phyloP scores from a whole-genome alignment of 2,888 invertebrate genomes.

The Meloe dianella region DNA sequence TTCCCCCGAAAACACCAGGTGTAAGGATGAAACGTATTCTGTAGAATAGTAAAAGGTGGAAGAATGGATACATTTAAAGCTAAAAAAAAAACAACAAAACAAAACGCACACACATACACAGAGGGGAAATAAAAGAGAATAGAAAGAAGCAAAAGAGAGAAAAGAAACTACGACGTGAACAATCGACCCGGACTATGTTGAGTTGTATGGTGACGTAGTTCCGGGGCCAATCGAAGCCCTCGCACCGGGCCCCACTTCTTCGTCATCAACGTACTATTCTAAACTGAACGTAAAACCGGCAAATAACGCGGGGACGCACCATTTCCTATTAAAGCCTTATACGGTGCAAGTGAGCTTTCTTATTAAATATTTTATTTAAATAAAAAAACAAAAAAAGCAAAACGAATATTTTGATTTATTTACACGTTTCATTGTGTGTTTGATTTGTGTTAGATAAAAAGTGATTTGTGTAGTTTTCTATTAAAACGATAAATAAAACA shows the following conservation, averaged over 20 bases:
- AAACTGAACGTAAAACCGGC: conserved; percentile 40
- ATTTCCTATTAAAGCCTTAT: conserved; percentile 25
- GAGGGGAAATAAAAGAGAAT: neutral
- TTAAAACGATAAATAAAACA: too few relatives aligned
- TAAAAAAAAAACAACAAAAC: conserved; percentile 9
- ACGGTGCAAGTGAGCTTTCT: neutral
- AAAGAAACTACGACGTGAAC: conserved; percentile 14
- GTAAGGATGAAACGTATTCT: conserved; percentile 12
- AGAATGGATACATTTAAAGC: conserved; percentile 1
- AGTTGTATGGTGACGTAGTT: conserved; percentile 38
- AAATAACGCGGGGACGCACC: conserved; percentile 40
- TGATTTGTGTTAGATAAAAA: neutral
- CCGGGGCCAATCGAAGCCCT: conserved; percentile 35
- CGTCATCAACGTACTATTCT: conserved; percentile 10
- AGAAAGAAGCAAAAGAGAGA: too few relatives aligned
- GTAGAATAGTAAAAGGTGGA: neutral
- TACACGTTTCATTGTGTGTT: neutral
- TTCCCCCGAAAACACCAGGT: conserved; percentile 8
- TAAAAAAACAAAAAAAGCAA: too few relatives aligned
- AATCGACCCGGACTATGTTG: conserved; percentile 39
- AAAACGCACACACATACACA: too few relatives aligned
- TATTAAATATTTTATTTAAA: neutral
- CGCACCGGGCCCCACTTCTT: conserved; percentile 40
- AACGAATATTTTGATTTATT: too few relatives aligned
- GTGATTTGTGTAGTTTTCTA: neutral